Base-by-base conservation (phyloP, 1,140 invertebrate genomes). In the Penaeus vannamei region DNA sequence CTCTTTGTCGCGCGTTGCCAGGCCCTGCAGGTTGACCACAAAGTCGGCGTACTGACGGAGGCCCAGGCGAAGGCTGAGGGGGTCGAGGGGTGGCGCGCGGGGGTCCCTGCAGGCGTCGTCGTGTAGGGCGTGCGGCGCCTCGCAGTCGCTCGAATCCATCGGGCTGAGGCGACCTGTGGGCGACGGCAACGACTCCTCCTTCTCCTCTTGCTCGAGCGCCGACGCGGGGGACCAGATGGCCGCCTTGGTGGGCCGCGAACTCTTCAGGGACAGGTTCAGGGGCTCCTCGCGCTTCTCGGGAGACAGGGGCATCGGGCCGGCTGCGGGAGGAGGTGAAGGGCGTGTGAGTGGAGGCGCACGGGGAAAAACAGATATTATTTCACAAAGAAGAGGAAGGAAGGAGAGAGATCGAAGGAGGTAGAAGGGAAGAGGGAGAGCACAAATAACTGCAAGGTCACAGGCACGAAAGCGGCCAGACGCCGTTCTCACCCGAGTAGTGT, bases 171-270 rank as follows among this genome's bases (percentile, higher is more conserved):
- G 85, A 61, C 89, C 85, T 62, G 83, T 87, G 36, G 87, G 85
- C 20, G 83, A 81, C 8, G 81, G 89, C 20, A 86, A 46, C 69
- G 84, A 87, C 80, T 86, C 85, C 42, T 89, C 84, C 60, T 87
- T 89, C 61, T 88, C 90, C 36, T 91, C 91, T 23, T 88, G 86
- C 53, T 91, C 91, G 53, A 91, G 88, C 59, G 91, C 90, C 29
- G 91, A 90, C 23, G 91, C 91, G 2, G 91, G 91, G 22, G 91
- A 91, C 91, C 91, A 91, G 26, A 91, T 91, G 46, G 79, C 85
- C 1, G 85, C 86, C 90, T 91, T 87, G 61, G 72, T 86, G 77
- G 87, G 36, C 7, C 90, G 89, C 64, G 77, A 87, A 69, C 90
- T 87, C 84, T 90, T 91, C 64, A 91, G 85, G 42, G 90, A 91